Evolutionary conservation across 1,140 invertebrate genomes (phyloP), one percentile per base, ranked within the genome.

Genomic region (Drosophila dunni): DNA sequence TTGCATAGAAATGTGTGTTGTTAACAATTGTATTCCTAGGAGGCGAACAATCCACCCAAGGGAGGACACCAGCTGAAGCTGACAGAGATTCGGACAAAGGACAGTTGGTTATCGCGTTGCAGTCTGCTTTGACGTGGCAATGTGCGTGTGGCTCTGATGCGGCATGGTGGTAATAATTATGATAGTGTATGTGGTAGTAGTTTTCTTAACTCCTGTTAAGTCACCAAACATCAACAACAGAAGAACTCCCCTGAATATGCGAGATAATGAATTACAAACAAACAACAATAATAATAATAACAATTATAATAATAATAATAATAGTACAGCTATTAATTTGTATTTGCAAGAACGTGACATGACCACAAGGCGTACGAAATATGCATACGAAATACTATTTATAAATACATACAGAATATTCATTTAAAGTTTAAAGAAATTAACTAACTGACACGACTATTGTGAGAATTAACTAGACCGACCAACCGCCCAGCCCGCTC

Each of bases 21-120:
- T 8, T 56, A 56, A 17, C 11, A 2, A 33, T 29, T 13, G 11
- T 61, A 40, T 38, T 63, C 91, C 17, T 80, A 96, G 96, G 96
- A 96, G 92, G 96, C 95, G 64, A 96, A 95, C 71, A 96, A 96
- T 93, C 96, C 96, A 81, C 95, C 95, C 33, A 96, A 96, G 93
- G 95, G 95, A 74, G 95, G 95, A 46, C 95, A 96, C 89, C 95
- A 96, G 95, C 94, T 92, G 46, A 92, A 92, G 93, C 93, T 95
- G 68, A 93, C 94, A 79, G 96, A 96, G 92, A 95, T 94, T 86
- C 94, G 95, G 92, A 96, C 96, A 93, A 94, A 95, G 79, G 94
- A 94, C 74, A 95, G 94, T 93, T 96, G 95, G 95, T 92, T 96
- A 71, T 94, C 95, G 38, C 94, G 95, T 90, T 96, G 95, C 93